Base-by-base conservation (phyloP, 2,797 vertebrate species). In the Muraenolepis orangiensis region DNA sequence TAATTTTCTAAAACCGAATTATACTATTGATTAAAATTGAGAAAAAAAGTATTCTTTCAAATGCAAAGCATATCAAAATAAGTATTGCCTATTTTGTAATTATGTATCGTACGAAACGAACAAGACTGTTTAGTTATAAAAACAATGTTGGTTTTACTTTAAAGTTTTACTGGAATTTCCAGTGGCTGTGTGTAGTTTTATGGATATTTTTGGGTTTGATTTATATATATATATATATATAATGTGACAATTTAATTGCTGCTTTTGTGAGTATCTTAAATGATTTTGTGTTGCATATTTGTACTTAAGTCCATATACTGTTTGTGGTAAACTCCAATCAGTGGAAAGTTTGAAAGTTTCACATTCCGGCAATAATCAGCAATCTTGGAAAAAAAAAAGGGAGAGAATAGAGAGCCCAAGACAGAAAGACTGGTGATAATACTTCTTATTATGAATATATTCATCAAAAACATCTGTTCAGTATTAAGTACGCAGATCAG, bases 211-310 rank as follows among this genome's bases (percentile, higher is more conserved):
- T 89, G 85, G 88, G 13, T 67, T 31, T 67, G 18, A 67, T 30
- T 29, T 67, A 10, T 61, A 61, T 3, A 66, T 16, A 67, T 67
- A 67, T 18, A 88, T 81, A 85, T 85, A 86, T 88, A 90, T 87
- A 86, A 82, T 74, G 84, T 92, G 82, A 79, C 81, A 81, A 86
- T 79, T 88, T 83, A 81, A 88, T 85, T 88, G 89, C 90, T 90
- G 87, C 90, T 91, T 90, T 85, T 85, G 91, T 91, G 86, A 85
- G 79, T 76, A 88, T 92, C 86, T 91, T 89, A 87, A 81, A 80
- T 85, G 82, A 83, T 90, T 91, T 86, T 89, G 82, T 91, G 91
- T 92, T 91, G 86, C 91, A 82, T 91, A 87, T 86, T 86, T 86
- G 84, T 90, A 89, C 84, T 90, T 84, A 82, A 84, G 87, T 90